These are phyloP conservation scores for Tupaia tana DNA, from an alignment of 2,113 vertebrate species.

Conservation along the genomic window DNA sequence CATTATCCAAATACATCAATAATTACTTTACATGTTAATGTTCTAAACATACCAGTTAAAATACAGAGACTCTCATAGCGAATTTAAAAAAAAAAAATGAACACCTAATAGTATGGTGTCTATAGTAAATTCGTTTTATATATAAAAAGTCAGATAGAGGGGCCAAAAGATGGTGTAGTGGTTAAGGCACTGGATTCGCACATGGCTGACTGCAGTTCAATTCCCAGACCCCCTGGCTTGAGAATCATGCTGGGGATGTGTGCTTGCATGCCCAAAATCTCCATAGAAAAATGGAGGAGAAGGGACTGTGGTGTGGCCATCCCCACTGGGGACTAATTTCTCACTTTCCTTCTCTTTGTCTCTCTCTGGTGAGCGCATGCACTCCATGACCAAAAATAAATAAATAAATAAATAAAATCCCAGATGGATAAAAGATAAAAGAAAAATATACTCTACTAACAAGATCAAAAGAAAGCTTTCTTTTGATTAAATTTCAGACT, in stretches of 20 bases:
- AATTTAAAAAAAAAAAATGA: neutral
- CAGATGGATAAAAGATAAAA: neutral
- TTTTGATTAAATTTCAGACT: neutral
- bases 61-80: neutral
- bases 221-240: too few species aligned
- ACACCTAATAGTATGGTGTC: neutral
- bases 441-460: neutral
- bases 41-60: neutral
- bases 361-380: too few species aligned
- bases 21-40: neutral
- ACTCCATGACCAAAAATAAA: too few species aligned
- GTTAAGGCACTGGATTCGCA: too few species aligned
- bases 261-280: too few species aligned
- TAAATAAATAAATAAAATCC: neutral
- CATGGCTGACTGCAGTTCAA: too few species aligned
- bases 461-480: neutral
- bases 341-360: too few species aligned
- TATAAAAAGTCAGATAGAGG: neutral
- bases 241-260: too few species aligned
- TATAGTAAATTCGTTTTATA: neutral
- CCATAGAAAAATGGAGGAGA: too few species aligned
- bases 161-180: too few species aligned
- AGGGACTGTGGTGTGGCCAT: too few species aligned
- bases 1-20: neutral
- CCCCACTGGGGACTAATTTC: too few species aligned